Conservation (phyloP, 2,888 invertebrate genomes). For the Melanchra persicariae region DNA sequence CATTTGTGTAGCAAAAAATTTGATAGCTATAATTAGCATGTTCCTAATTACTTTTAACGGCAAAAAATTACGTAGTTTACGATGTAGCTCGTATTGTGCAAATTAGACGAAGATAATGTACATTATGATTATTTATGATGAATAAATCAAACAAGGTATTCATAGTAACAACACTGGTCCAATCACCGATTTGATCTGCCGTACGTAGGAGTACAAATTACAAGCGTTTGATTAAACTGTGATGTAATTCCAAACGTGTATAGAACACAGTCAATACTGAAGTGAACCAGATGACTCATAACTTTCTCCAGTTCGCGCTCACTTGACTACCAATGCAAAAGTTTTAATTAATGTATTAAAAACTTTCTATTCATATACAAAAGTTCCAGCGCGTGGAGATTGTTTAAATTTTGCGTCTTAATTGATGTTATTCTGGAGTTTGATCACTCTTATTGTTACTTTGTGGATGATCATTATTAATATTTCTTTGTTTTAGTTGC, state of each 20-base stretch:
- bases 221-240: conserved; percentile 64
- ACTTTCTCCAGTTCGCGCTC: conserved; percentile 72
- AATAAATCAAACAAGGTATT: conserved; percentile 39
- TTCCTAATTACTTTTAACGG: conserved; percentile 32
- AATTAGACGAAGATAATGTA: conserved; percentile 36
- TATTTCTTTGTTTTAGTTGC: conserved; percentile 20
- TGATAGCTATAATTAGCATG: conserved; percentile 27
- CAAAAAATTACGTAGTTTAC: conserved; percentile 9
- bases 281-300: conserved; percentile 72
- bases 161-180: conserved; percentile 35
- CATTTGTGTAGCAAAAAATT: conserved; percentile 6
- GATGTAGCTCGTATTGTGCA: conserved; percentile 12
- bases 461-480: conserved; percentile 30
- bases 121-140: conserved; percentile 8
- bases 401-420: conserved; percentile 73
- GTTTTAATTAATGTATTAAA: conserved; percentile 84
- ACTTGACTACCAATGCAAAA: conserved; percentile 74
- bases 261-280: conserved; percentile 73
- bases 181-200: conserved; percentile 60
- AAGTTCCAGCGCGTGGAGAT: conserved; percentile 74
- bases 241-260: conserved; percentile 71
- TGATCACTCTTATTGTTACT: conserved; percentile 52
- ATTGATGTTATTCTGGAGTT: conserved; percentile 71
- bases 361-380: conserved; percentile 82
- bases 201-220: conserved; percentile 56